phyloP scores from a whole-genome alignment of 2,113 vertebrate genomes.

The Atlantisia rogersi region DNA sequence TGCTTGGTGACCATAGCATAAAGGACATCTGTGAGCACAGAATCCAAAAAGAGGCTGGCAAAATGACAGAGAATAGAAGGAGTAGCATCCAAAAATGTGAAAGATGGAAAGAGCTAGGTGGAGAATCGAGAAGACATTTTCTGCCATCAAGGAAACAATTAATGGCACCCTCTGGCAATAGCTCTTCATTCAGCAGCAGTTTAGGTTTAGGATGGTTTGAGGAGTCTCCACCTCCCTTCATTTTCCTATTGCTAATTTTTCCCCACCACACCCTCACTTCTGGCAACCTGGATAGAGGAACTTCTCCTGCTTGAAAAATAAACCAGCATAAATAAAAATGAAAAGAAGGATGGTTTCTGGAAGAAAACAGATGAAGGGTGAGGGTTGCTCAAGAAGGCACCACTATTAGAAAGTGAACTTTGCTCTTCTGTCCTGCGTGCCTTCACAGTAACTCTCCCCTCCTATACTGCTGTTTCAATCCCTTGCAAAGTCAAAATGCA shows the following conservation, averaged over 20 bases:
- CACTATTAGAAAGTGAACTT: not conserved
- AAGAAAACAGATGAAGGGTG: not conserved
- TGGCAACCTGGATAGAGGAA: not conserved
- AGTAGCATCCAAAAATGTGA: not conserved
- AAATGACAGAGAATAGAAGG: not conserved
- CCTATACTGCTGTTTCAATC: accelerated
- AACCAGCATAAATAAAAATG: not conserved
- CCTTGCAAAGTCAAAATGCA: not conserved
- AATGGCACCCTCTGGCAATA: not conserved
- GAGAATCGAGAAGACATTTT: not conserved
- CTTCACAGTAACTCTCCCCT: not conserved
- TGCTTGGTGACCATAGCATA: not conserved
- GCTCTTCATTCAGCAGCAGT: not conserved
- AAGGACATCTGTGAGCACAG: not conserved
- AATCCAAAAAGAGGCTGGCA: not conserved
- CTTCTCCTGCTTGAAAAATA: not conserved
- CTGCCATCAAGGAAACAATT: not conserved
- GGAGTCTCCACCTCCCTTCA: not conserved
- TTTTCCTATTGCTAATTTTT: not conserved
- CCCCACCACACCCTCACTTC: not conserved
- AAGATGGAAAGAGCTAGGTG: not conserved
- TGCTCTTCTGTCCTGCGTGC: not conserved
- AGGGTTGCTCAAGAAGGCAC: not conserved
- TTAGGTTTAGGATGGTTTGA: not conserved
- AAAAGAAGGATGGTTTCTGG: not conserved